Conservation (phyloP, 2,888 invertebrate genomes). For the Aleiodes alternator region DNA sequence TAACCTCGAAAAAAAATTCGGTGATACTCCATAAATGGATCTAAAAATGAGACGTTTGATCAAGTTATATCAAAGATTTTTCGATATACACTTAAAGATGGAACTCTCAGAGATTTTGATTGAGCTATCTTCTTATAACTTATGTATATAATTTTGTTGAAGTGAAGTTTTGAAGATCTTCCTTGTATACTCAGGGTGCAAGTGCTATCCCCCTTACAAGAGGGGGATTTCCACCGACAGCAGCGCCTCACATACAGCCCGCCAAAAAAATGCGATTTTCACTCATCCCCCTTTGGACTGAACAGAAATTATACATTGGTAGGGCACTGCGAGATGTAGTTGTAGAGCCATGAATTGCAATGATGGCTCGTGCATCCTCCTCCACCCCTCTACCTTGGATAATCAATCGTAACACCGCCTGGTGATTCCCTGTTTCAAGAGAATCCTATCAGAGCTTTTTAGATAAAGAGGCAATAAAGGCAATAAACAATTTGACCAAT, state of each 20-base stretch:
- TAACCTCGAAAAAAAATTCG: too few relatives aligned
- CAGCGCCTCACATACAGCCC: slow-evolving; percentile 68
- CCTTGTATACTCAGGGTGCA: background rate
- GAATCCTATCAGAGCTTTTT: slow-evolving; percentile 37
- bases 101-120: too few relatives aligned
- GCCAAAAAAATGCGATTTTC: slow-evolving; percentile 72
- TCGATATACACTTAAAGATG: background rate
- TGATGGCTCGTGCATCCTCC: slow-evolving; percentile 72
- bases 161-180: slow-evolving; percentile 13
- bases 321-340: slow-evolving; percentile 69
- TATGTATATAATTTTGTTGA: background rate
- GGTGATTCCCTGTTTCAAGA: slow-evolving; percentile 64
- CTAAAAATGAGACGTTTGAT: background rate
- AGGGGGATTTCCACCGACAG: slow-evolving; percentile 58
- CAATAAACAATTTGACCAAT: background rate
- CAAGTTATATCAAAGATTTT: background rate
- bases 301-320: slow-evolving; percentile 73
- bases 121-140: background rate
- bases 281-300: slow-evolving; percentile 61
- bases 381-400: slow-evolving; percentile 68
- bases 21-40: too few relatives aligned
- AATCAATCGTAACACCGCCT: slow-evolving; percentile 75
- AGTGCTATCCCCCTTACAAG: slow-evolving; percentile 21
- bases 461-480: background rate
- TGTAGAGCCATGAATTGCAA: slow-evolving; percentile 74